These are phyloP conservation scores for Aegotheles bennettii DNA, from an alignment of 2,113 vertebrate species.

Conservation along the genomic window DNA sequence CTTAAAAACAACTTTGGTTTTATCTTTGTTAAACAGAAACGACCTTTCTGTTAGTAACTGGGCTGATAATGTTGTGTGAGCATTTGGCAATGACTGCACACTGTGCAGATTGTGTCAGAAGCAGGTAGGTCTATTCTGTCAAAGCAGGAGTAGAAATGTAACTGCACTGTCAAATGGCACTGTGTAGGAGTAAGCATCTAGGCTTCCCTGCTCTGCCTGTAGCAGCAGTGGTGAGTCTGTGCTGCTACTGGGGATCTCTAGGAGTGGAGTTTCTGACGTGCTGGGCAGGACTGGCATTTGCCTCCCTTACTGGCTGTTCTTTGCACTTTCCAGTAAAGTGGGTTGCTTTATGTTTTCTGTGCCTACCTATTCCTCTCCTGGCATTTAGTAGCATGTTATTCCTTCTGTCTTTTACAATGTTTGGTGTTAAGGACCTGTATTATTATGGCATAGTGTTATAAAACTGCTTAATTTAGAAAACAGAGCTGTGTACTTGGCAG, in stretches of 20 bases:
- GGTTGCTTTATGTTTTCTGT: not conserved
- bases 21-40: slow-evolving; percentile 35
- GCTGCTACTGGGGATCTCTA: not conserved
- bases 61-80: not conserved
- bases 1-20: not conserved
- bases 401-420: not conserved
- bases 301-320: not conserved
- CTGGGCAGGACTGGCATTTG: not conserved
- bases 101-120: not conserved
- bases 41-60: not conserved
- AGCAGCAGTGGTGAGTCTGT: not conserved
- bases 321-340: not conserved
- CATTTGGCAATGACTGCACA: not conserved
- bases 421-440: not conserved
- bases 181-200: accelerated
- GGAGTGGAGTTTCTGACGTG: not conserved
- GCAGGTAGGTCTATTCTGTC: not conserved
- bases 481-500: not conserved
- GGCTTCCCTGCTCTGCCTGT: not conserved
- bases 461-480: not conserved
- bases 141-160: not conserved
- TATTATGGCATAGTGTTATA: not conserved
- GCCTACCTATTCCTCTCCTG: not conserved
- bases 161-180: not conserved
- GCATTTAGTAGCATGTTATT: not conserved